Percentiles rank a stretch among this genome's conserved stretches.
phyloP scores from a whole-genome alignment of 2,888 invertebrate species.

The Caradrina kadenii region DNA sequence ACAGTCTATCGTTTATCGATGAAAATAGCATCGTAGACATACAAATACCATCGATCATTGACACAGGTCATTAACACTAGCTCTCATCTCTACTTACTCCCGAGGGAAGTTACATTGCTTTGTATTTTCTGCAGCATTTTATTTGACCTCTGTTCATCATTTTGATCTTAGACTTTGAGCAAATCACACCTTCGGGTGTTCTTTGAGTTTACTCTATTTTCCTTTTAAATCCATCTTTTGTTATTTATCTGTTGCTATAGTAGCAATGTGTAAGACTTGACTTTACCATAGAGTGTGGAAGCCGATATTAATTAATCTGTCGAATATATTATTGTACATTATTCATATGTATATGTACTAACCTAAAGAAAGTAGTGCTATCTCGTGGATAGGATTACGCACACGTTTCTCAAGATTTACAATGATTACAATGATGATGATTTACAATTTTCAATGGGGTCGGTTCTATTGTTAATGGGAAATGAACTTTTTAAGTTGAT shows the following conservation, averaged over 20 bases:
- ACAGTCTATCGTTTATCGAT: not conserved
- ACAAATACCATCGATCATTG: conserved; percentile 1
- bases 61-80: conserved; percentile 12
- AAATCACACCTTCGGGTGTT: conserved; percentile 10
- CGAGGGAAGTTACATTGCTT: not conserved
- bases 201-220: conserved; percentile 6
- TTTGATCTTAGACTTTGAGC: conserved; percentile 13
- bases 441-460: no score
- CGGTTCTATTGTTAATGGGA: no score
- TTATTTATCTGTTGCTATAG: conserved; percentile 12
- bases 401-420: no score
- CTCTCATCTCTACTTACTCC: conserved; percentile 8
- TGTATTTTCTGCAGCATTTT: conserved; percentile 10
- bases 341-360: no score
- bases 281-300: not conserved
- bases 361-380: no score
- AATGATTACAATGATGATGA: no score
- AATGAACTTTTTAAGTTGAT: no score
- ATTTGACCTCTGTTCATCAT: conserved; percentile 18
- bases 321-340: no score
- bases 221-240: conserved; percentile 10
- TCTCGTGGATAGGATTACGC: no score
- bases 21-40: conserved; percentile 6
- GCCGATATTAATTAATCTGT: not conserved
- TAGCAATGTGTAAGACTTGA: not conserved